A percentile compares a stretch with the other conserved stretches of the same genome.
phyloP scores from a whole-genome alignment of 1,140 invertebrate genomes.

The Drosophila saltans region DNA sequence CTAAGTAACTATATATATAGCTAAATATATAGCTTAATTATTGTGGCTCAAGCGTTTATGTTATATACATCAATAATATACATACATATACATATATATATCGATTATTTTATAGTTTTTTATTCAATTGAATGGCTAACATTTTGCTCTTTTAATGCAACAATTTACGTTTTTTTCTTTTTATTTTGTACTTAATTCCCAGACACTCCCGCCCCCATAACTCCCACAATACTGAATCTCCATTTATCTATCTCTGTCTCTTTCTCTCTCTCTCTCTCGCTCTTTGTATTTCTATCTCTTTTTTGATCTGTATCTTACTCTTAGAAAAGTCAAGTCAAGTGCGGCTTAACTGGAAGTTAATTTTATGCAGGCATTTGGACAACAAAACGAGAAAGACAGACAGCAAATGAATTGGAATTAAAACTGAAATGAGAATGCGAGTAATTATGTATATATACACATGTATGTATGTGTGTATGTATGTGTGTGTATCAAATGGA shows the following conservation, averaged over 20 bases:
- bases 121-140: too few species aligned
- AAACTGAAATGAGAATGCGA: slow-evolving; percentile 22
- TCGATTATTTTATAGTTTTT: too few species aligned
- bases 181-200: too few species aligned
- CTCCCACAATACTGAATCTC: too few species aligned
- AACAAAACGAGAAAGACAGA: slow-evolving; percentile 7
- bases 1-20: too few species aligned
- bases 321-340: slow-evolving; percentile 4
- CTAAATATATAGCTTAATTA: too few species aligned
- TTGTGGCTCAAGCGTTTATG: too few species aligned
- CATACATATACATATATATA: too few species aligned
- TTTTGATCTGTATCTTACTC: neutral
- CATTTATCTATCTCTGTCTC: neutral
- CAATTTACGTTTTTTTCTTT: too few species aligned
- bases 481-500: slow-evolving; percentile 1
- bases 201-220: too few species aligned
- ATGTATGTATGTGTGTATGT: neutral
- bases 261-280: neutral
- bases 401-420: slow-evolving; percentile 61
- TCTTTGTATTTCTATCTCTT: neutral
- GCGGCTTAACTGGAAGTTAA: slow-evolving; percentile 39
- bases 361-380: slow-evolving; percentile 68
- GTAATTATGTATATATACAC: slow-evolving; percentile 36
- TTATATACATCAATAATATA: too few species aligned
- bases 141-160: too few species aligned